Evolutionary conservation across 2,888 invertebrate genomes (phyloP).

Genomic region (Brenthis daphne): DNA sequence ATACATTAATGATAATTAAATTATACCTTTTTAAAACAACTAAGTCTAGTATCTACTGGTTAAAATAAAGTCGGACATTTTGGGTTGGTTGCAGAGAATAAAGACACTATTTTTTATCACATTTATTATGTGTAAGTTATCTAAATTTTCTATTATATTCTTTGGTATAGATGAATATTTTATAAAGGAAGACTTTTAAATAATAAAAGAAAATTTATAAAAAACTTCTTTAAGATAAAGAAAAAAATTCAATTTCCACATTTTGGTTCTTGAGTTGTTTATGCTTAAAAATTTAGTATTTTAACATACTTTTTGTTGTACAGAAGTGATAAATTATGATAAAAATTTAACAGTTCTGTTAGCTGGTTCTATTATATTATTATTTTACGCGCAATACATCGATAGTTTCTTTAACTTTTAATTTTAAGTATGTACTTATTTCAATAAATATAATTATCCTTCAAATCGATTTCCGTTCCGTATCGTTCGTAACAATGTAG

Average conservation of each 20-base stretch:
- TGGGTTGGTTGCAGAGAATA: constrained; percentile 3
- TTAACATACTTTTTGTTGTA: background rate
- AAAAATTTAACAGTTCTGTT: too few species aligned
- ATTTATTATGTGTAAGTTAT: constrained; percentile 38
- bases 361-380: too few species aligned
- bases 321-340: too few species aligned
- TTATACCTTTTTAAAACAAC: too few species aligned
- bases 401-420: background rate
- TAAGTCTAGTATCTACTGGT: too few species aligned
- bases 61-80: background rate
- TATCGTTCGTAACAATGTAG: constrained; percentile 1
- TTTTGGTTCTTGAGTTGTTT: too few species aligned
- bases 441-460: constrained; percentile 8
- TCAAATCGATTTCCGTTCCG: constrained; percentile 3
- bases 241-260: too few species aligned
- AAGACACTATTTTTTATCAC: constrained; percentile 28
- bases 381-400: background rate
- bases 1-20: too few species aligned
- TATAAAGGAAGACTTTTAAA: constrained; percentile 37
- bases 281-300: background rate
- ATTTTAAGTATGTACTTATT: constrained; percentile 1
- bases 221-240: constrained; percentile 1
- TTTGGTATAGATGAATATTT: constrained; percentile 42
- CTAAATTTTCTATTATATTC: constrained; percentile 34
- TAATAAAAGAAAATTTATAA: constrained; percentile 21